Evolutionary conservation across 1,140 invertebrate genomes (phyloP), one percentile per base, ranked within the genome.

Genomic region (Caenorhabditis inopinata): DNA sequence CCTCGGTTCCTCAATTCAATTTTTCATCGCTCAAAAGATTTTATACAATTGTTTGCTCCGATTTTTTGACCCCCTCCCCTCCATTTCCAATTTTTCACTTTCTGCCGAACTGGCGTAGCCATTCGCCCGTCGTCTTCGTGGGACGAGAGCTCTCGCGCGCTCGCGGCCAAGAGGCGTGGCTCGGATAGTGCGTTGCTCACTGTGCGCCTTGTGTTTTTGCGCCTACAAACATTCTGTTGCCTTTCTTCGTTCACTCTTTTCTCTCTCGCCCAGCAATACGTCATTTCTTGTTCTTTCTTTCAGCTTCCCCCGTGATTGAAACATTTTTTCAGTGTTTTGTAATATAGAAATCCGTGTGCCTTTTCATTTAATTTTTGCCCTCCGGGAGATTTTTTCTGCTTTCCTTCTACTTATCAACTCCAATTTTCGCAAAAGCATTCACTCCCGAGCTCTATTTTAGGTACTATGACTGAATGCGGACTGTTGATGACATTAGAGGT

Each of bases 161-260:
- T 35, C 32, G 16, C 32, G 7, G 14, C 18, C 6, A 12, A 25
- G 58, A 68, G 58, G 58, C 58, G 58, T 68, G 58, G 29, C 32
- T 38, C 32, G 58, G 27, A 58, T 38, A 38, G 58, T 38, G 32
- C 32, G n/a, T 35, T 68, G 58, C 58, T 42, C 58, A 68, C 58
- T 68, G 58, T 68, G 58, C 58, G 58, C 58, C 58, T 68, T 68
- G 58, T 68, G 58, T 68, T 68, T 68, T 68, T 68, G 58, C 32
- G 29, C 58, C 16, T 38, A 68, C 58, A 68, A 35, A 68, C 32
- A 68, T 18, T 18, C 32, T 68, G 58, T 68, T 68, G 58, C 58
- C 58, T 68, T 68, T 68, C 32, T 38, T 21, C 58, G 32, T 21
- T 68, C 25, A 42, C 58, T n/a, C 32, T 38, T n/a, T 68, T 32